Evolutionary conservation across 2,113 vertebrate species (phyloP).

Genomic region (Myiozetetes cayanensis): DNA sequence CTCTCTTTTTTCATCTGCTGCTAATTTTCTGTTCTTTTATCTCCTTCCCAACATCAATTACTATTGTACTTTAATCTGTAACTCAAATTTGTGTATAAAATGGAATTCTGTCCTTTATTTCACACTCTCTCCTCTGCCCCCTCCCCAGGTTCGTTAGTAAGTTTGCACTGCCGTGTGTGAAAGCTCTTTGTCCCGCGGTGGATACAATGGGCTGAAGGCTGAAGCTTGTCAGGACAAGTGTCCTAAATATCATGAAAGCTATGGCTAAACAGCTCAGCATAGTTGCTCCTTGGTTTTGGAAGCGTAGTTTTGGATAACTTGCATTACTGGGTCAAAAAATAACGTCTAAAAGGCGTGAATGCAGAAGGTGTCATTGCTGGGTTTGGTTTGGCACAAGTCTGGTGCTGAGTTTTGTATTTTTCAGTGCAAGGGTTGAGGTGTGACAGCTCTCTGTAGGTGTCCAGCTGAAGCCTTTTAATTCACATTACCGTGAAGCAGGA

Average conservation of each 20-base stretch:
- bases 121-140: background rate
- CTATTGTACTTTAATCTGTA: background rate
- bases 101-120: background rate
- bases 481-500: background rate
- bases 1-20: background rate
- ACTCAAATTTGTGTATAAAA: background rate
- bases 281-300: background rate
- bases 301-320: background rate
- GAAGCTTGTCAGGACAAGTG: background rate
- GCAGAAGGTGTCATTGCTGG: background rate
- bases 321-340: background rate
- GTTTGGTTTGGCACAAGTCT: background rate
- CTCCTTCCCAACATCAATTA: background rate
- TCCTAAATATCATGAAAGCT: background rate
- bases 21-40: background rate
- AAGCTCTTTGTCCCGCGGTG: background rate
- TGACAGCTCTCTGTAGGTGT: background rate
- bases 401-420: background rate
- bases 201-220: background rate
- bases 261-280: background rate
- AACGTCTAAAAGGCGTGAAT: background rate
- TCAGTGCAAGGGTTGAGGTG: background rate
- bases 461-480: background rate
- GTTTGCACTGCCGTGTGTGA: background rate
- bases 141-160: background rate